Percentiles rank a stretch among this genome's conserved stretches.
Evolutionary conservation across 1,140 invertebrate species (phyloP).

Genomic region (Hirudo medicinalis): DNA sequence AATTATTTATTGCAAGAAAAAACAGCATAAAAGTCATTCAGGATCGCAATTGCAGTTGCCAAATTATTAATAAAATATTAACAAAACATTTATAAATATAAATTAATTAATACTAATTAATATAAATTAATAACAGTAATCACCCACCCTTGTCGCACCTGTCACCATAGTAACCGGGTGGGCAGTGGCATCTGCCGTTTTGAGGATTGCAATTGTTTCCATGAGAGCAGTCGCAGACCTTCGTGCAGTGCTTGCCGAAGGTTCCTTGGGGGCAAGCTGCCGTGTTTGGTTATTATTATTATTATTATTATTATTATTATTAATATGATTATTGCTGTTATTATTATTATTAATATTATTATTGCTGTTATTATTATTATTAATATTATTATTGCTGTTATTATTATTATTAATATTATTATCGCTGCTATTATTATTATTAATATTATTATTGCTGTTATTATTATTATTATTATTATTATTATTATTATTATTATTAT

Average conservation of each 20-base stretch:
- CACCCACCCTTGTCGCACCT: conserved; percentile 13
- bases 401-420: background rate
- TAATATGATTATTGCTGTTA: background rate
- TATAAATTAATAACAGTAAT: background rate
- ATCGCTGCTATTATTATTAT: no score
- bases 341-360: background rate
- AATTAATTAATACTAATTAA: no score
- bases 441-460: no score
- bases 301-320: background rate
- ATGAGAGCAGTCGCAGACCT: conserved; percentile 48
- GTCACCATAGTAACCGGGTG: conserved; percentile 47
- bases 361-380: background rate
- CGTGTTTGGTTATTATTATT: conserved; percentile 4
- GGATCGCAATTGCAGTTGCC: no score
- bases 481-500: no score
- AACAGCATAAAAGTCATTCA: no score
- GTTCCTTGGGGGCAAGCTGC: conserved; percentile 53
- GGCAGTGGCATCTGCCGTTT: conserved; percentile 66
- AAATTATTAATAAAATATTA: no score
- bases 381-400: background rate
- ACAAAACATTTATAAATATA: no score
- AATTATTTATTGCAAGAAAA: no score
- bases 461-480: no score
- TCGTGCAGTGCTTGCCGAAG: conserved; percentile 65
- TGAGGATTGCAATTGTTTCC: conserved; percentile 19